Evolutionary conservation across 2,797 vertebrate genomes (phyloP), one percentile per base, ranked within the genome.

Genomic region (Carapus acus): DNA sequence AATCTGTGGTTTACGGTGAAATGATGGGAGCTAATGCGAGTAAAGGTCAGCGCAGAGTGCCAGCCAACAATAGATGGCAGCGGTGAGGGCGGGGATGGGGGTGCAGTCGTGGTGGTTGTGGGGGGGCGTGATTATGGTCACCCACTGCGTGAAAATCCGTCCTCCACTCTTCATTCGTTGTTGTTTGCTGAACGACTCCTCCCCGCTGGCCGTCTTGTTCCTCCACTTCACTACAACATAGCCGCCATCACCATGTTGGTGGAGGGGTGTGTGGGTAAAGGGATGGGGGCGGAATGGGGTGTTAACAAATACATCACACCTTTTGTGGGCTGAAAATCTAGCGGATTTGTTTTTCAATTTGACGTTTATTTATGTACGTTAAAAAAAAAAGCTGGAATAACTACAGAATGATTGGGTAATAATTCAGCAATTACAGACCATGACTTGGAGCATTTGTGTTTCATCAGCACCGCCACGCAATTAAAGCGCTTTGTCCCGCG

Each of bases 1-100:
- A 86, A 85, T 86, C 79, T 79, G 63, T 20, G 70, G 20, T 86
- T 86, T 85, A 85, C 83, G 69, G 77, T 67, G 69, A 82, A 80
- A 82, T 80, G 74, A 85, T 79, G 78, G 74, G 69, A 67, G 81
- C 77, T 85, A 80, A 84, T 81, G 78, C 77, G 71, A 80, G 81
- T 74, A 85, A 85, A 87, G 84, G 84, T 85, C 84, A 83, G 58
- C 34, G 50, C 70, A 60, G 75, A 67, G 51, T 76, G 66, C 73
- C 79, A 78, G 79, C 69, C 64, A 69, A 64, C 70, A 60, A 80
- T 78, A 83, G 69, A 85, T 82, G 79, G 83, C 56, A 27, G 24
- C 5, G 24, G 12, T 4, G 31, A 13, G 31, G 31, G 31, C 14
- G 18, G 45, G 69, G 34, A 50, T 17, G 74, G 83, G 24, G 9